Percentiles rank a stretch among this genome's conserved stretches.
These are phyloP conservation scores for Eupithecia tripunctaria DNA, from an alignment of 2,888 invertebrate genomes.

Conservation along the genomic window DNA sequence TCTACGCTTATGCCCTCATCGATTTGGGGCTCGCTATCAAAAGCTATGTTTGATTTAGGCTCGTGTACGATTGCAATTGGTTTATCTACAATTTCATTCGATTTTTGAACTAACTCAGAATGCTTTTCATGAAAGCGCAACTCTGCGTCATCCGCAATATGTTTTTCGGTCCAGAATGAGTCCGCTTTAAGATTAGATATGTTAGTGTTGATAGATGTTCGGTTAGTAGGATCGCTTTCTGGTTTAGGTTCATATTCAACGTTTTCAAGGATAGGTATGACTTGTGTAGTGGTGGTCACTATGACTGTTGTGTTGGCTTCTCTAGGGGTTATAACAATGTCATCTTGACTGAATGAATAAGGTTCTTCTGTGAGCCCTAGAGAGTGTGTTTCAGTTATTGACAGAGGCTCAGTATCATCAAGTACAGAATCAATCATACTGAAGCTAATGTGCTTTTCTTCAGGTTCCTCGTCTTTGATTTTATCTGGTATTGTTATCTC, in stretches of 20 bases:
- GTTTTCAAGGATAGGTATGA: conserved; percentile 24
- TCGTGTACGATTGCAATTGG: conserved; percentile 3
- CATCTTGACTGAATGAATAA: conserved; percentile 50
- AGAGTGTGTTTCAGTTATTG: conserved; percentile 54
- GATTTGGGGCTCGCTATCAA: conserved; percentile 40
- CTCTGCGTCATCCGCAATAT: conserved; percentile 85
- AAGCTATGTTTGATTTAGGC: conserved; percentile 36
- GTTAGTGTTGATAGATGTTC: conserved; percentile 63
- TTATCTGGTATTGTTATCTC: conserved; percentile 31
- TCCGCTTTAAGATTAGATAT: conserved; percentile 73
- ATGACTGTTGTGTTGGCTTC: conserved; percentile 51
- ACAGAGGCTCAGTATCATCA: conserved; percentile 57
- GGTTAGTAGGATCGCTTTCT: conserved; percentile 59
- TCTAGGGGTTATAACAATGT: conserved; percentile 51
- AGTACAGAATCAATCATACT: conserved; percentile 65
- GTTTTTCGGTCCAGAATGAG: conserved; percentile 86
- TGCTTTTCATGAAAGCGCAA: conserved; percentile 57
- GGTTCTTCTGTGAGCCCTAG: conserved; percentile 52
- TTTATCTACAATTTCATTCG: conserved; percentile 36
- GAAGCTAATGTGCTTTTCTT: conserved; percentile 63
- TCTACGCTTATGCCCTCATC: conserved; percentile 54
- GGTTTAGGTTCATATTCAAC: conserved; percentile 29
- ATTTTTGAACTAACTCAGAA: conserved; percentile 35
- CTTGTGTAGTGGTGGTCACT: conserved; percentile 27
- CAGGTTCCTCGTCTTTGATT: conserved; percentile 48